Conservation (phyloP, 2,888 invertebrate genomes). For the Xestobium rufovillosum region DNA sequence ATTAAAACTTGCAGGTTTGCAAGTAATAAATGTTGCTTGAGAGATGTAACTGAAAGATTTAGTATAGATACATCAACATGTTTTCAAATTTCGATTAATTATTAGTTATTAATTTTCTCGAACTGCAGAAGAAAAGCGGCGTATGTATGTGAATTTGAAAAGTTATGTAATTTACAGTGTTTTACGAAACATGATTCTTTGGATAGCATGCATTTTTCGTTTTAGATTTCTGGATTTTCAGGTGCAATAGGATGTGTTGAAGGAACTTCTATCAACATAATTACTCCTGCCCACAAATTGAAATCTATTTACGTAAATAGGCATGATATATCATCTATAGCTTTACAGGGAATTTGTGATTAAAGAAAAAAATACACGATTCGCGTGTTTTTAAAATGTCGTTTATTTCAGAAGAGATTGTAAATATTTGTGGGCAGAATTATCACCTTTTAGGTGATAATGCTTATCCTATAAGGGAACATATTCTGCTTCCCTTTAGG, state of each 20-base stretch:
- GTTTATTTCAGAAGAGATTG: conserved; percentile 17
- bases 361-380: conserved; percentile 28
- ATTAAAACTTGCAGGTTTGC: no score
- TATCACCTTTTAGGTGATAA: conserved; percentile 29
- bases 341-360: conserved; percentile 32
- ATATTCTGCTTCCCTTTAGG: conserved; percentile 27
- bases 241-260: conserved; percentile 25
- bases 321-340: conserved; percentile 26
- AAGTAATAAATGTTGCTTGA: no score
- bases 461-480: conserved; percentile 27
- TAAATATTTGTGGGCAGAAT: conserved; percentile 20
- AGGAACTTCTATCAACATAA: conserved; percentile 23
- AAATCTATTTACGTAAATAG: conserved; percentile 32
- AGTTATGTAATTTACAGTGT: no score
- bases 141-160: no score
- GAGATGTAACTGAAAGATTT: no score
- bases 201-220: no score
- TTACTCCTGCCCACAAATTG: conserved; percentile 30
- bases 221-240: no score
- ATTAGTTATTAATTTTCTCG: no score
- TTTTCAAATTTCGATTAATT: no score
- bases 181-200: no score
- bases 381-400: conserved; percentile 26
- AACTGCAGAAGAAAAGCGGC: no score
- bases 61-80: no score